Conservation (phyloP, 2,888 invertebrate species). For the Drosophila testacea region DNA sequence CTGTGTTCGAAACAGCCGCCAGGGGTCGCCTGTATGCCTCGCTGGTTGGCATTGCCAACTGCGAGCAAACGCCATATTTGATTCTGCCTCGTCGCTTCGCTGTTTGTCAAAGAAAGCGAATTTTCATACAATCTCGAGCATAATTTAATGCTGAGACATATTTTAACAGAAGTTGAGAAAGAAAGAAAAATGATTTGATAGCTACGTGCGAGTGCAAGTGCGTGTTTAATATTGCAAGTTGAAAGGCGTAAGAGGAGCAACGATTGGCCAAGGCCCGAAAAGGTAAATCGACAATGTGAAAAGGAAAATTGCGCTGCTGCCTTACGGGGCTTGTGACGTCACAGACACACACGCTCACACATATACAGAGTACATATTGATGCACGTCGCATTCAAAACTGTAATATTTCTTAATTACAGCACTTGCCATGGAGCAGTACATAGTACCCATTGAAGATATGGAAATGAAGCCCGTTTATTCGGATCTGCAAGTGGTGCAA, state of each 20-base stretch:
- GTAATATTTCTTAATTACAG: conserved; percentile 26
- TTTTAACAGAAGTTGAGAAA: conserved; percentile 34
- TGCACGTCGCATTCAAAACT: conserved; percentile 10
- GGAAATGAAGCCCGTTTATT: conserved; percentile 88
- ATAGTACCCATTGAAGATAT: conserved; percentile 88
- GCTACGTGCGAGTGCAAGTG: conserved; percentile 9
- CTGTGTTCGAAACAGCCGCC: conserved; percentile 38
- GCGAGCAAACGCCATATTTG: conserved; percentile 82
- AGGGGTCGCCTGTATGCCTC: conserved; percentile 54
- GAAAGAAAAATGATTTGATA: conserved; percentile 45
- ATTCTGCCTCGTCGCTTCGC: conserved; percentile 67
- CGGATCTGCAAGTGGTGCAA: conserved; percentile 86
- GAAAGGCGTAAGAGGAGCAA: conserved; percentile 32
- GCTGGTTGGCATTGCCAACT: conserved; percentile 66
- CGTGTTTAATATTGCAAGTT: conserved; percentile 27
- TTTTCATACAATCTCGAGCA: conserved; percentile 50
- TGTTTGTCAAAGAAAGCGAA: conserved; percentile 61
- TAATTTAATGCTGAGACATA: conserved; percentile 43
- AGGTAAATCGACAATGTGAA: conserved; percentile 53
- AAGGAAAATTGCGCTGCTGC: conserved; percentile 66
- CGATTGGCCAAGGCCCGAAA: conserved; percentile 53
- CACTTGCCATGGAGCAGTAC: conserved; percentile 88
- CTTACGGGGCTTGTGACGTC: conserved; percentile 55
- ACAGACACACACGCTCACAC: conserved; percentile 40
- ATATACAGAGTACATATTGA: conserved; percentile 6